These are phyloP conservation scores for Drosophila nigromelanica DNA, from an alignment of 1,140 invertebrate genomes.

Conservation along the genomic window DNA sequence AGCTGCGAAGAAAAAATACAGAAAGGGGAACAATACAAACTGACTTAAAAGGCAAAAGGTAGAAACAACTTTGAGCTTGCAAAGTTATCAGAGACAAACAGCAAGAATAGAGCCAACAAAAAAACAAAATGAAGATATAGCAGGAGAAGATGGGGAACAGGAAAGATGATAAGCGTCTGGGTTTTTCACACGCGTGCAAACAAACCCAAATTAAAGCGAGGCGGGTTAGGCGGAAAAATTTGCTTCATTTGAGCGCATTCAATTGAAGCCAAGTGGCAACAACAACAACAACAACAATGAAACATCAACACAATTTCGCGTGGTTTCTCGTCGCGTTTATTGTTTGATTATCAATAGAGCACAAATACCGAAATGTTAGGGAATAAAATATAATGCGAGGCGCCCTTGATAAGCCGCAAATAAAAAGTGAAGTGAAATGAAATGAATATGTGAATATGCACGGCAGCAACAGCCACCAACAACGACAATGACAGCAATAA, in stretches of 20 bases:
- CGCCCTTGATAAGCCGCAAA: constrained; percentile 11
- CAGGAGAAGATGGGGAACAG: background rate
- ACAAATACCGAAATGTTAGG: background rate
- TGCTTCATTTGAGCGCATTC: constrained; percentile 22
- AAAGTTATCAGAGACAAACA: constrained; percentile 30
- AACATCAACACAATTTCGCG: constrained; percentile 38
- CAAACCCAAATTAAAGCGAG: background rate
- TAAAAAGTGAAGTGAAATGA: background rate
- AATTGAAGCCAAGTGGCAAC: constrained; percentile 33
- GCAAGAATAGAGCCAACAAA: background rate
- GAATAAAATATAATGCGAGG: constrained; percentile 8
- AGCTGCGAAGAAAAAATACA: constrained; percentile 12
- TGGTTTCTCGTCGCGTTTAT: constrained; percentile 44
- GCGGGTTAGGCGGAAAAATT: background rate
- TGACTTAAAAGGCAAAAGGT: constrained; percentile 16
- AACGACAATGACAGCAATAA: background rate
- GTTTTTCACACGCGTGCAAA: constrained; percentile 29
- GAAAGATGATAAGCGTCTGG: constrained; percentile 27
- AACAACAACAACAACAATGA: background rate
- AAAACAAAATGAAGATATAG: constrained; percentile 2
- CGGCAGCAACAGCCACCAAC: constrained; percentile 6
- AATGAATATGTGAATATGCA: background rate
- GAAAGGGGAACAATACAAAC: constrained; percentile 33
- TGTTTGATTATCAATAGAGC: constrained; percentile 50
- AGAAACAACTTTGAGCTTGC: constrained; percentile 27